Base-by-base conservation (phyloP, 1,140 invertebrate genomes). In the Leptopilina clavipes region DNA sequence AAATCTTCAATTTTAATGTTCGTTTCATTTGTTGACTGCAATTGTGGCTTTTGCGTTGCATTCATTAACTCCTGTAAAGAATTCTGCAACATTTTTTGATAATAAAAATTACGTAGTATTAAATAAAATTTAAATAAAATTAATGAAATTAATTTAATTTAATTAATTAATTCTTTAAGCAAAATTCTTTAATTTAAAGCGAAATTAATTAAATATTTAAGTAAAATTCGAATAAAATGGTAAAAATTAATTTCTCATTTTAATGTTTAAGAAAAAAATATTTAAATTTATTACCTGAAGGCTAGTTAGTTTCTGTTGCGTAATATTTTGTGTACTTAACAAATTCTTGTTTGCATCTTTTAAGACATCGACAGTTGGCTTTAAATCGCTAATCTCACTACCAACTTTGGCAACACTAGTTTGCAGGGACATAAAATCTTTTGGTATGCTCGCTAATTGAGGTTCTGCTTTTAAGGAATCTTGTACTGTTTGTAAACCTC, bases 351-450 rank as follows among this genome's bases (percentile, higher is more conserved):
- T 88, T 9, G 85, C 86, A n/a, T 87, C 86, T 72, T 91, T 90
- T 18, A 91, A 78, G 1, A 77, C 84, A 0, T 86, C 79, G 3
- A 90, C 87, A 0, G 87, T 90, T 0, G 84, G 79, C 40, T 83
- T 81, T 18, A 92, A 81, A 76, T 92, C 91, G 43, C 85, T 79
- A 76, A 92, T 90, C 79, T 91, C 91, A 74, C 93, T 93, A 2
- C 93, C 93, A 74, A 94, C 91, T 45, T 91, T 88, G 3, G 91
- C 92, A 6, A 94, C 92, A 74, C 89, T 93, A n/a, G 86, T 87
- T 54, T 91, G 89, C 37, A 94, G 78, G 8, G 89, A 91, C 3
- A 90, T 88, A 19, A 93, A 81, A 70, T 91, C 87, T 70, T 89
- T 86, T 37, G 93, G 93, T 70, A 92, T 91, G 78, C 91, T 92